These are phyloP conservation scores for Scytalopus superciliaris DNA, from an alignment of 2,113 vertebrate genomes.

Conservation along the genomic window DNA sequence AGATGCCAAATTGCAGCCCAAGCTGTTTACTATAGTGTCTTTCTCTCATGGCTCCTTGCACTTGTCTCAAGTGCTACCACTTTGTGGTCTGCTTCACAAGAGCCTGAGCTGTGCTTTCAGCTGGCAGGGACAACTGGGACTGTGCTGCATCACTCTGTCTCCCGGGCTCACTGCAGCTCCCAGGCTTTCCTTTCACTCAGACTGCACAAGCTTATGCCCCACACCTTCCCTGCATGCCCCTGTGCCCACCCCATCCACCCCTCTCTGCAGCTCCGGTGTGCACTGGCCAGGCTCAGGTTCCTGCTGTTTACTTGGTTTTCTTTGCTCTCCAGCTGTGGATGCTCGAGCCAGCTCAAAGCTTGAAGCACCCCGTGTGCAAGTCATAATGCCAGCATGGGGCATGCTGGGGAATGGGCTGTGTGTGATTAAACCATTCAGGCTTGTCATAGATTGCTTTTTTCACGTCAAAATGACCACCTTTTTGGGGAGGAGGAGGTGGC, in stretches of 20 bases:
- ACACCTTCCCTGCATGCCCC: rapidly evolving
- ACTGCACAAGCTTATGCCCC: rapidly evolving
- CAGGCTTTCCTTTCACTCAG: background rate
- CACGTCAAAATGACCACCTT: background rate
- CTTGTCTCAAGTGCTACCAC: slow-evolving; percentile 41
- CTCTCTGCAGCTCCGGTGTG: background rate
- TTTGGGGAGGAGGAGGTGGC: background rate
- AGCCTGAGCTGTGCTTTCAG: background rate
- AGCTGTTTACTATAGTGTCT: background rate
- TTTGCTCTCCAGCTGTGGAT: slow-evolving; percentile 42
- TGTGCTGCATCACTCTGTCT: background rate
- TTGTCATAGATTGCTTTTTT: background rate
- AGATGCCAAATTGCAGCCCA: background rate
- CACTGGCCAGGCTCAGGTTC: background rate
- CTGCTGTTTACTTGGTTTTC: slow-evolving; percentile 39
- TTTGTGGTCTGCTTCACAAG: slow-evolving; percentile 5
- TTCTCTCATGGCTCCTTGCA: background rate
- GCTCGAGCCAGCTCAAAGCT: slow-evolving; percentile 6
- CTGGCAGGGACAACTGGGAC: background rate
- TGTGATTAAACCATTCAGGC: background rate
- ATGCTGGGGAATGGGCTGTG: background rate
- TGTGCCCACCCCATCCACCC: rapidly evolving
- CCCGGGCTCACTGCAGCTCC: background rate
- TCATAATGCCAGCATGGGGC: background rate
- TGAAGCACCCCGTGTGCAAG: background rate